Evolutionary conservation across 2,113 vertebrate genomes (phyloP).

Genomic region (Mus spicilegus): DNA sequence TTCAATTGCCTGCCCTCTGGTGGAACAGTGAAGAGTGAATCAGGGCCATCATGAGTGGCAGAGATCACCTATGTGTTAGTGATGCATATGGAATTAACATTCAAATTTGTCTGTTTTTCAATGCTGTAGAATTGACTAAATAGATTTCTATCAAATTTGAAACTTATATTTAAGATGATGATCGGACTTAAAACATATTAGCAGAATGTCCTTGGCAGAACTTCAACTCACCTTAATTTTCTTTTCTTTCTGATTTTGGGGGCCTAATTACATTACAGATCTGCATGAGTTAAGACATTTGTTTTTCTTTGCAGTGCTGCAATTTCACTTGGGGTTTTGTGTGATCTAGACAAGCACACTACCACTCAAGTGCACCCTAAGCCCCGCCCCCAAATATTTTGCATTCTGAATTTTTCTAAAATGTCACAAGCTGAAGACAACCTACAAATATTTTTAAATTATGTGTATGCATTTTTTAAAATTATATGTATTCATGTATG

Average conservation of each 20-base stretch:
- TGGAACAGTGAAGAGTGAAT: conserved; percentile 60
- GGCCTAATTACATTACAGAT: conserved; percentile 29
- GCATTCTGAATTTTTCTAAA: conserved; percentile 36
- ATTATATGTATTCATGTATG: background rate
- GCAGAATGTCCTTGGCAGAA: conserved; percentile 14
- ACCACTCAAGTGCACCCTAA: background rate
- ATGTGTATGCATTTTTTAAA: background rate
- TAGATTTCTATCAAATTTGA: background rate
- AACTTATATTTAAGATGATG: background rate
- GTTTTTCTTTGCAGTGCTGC: background rate
- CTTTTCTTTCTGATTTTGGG: conserved; percentile 6
- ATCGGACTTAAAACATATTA: conserved; percentile 32
- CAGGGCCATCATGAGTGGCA: background rate
- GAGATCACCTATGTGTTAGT: background rate
- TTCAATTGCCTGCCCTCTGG: conserved; percentile 75
- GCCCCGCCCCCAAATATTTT: background rate
- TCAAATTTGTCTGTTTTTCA: conserved; percentile 26
- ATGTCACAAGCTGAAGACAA: background rate
- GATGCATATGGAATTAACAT: background rate
- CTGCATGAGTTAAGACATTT: background rate
- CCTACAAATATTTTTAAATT: background rate
- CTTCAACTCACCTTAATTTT: background rate
- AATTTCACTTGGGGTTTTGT: no score
- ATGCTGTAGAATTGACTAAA: background rate
- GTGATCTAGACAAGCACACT: background rate